Percentiles rank a stretch among this genome's conserved stretches.
Conservation (phyloP, 2,797 vertebrate species). For the Trichosurus vulpecula region DNA sequence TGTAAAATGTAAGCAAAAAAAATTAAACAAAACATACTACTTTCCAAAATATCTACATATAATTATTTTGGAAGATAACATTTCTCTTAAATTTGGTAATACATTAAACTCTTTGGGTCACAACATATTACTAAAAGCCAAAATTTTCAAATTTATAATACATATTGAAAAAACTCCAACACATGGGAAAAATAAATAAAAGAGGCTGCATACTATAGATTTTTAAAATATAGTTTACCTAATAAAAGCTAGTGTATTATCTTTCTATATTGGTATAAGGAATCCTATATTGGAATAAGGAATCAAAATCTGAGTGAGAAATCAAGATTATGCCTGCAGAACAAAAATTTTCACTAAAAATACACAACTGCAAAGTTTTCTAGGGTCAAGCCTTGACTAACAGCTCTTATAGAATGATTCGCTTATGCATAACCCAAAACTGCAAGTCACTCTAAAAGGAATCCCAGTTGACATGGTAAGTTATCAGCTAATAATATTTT, state of each 20-base stretch:
- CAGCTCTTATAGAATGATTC: background rate
- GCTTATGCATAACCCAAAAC: background rate
- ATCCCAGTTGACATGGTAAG: background rate
- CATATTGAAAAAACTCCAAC: background rate
- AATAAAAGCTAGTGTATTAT: background rate
- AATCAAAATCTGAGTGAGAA: conserved; percentile 28
- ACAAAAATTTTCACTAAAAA: conserved; percentile 41
- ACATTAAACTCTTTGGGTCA: conserved; percentile 5
- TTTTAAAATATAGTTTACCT: background rate
- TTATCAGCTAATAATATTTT: conserved; percentile 1
- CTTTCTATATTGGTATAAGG: conserved; percentile 25
- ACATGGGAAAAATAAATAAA: conserved; percentile 19
- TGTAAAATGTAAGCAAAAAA: conserved; percentile 84
- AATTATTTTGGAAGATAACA: conserved; percentile 36
- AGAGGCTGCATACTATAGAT: background rate
- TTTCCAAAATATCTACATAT: conserved; percentile 9
- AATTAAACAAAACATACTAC: conserved; percentile 54
- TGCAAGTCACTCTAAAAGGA: background rate
- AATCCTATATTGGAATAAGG: conserved; percentile 14
- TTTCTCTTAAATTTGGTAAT: conserved; percentile 3
- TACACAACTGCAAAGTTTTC: conserved; percentile 2
- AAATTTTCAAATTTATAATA: background rate
- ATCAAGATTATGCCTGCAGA: conserved; percentile 28
- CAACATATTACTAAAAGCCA: background rate
- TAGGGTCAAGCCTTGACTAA: background rate